Base-by-base conservation (phyloP, 2,113 vertebrate species). In the Hippocampus comes region DNA sequence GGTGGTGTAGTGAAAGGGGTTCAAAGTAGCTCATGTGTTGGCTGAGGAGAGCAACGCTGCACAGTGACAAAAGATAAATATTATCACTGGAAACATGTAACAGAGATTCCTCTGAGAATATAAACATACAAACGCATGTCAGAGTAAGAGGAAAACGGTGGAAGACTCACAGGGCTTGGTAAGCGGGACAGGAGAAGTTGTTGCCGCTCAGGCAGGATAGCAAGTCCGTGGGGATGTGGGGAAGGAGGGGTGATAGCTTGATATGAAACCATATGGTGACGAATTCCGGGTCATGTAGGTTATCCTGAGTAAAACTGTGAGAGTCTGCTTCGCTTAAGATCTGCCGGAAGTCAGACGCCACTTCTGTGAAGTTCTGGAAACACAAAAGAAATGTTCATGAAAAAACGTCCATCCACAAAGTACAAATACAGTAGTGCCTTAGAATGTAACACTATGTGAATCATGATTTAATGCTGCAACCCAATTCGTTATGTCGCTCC, bases 161-260 rank as follows among this genome's bases (percentile, higher is more conserved):
- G 59, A 8, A 18, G 25, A 88, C 91, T 75, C 72, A 94, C 92
- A 94, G 82, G 25, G 78, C 82, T 73, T 92, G 92, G 77, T 82
- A 94, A 43, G 77, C 90, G 0, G 84, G 78, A 51, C 92, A 93
- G 86, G 88, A 90, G 84, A 93, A 93, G 68, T 89, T 87, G 81
- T 92, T 93, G 77, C 70, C 78, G 80, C 91, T 91, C 80, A 93
- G 89, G 75, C 93, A 94, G 55, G 74, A 78, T 67, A 94, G 88
- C 41, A 92, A 86, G 2, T 74, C 63, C 2, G 63, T 51, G 0
- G 85, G 75, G 0, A 91, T 2, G 0, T 73, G 1, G 0, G 89
- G 83, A 63, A 92, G 80, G 41, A 88, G 84, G 9, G 91, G 91
- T 67, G 82, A 76, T 60, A 94, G 72, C 65, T 92, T 92, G 77